Conservation (phyloP, 2,113 vertebrate species). For the Hypanus sabinus region DNA sequence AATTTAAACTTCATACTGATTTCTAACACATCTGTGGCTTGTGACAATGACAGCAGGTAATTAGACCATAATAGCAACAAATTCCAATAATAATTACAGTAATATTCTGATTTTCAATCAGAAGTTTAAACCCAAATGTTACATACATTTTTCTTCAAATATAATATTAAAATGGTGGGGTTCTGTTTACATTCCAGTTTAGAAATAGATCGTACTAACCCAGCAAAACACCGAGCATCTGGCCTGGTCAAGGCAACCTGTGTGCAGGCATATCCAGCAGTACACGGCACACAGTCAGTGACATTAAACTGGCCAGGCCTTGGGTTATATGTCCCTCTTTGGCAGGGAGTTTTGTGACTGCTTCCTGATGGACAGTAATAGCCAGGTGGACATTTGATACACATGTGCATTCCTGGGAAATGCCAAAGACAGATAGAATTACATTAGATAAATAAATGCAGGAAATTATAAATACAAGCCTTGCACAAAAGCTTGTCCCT, state of each 20-base stretch:
- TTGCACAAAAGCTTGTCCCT: neutral
- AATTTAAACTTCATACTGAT: neutral
- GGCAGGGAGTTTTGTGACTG: constrained; percentile 61
- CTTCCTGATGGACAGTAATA: constrained; percentile 68
- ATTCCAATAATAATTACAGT: neutral
- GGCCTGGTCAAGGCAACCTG: constrained; percentile 63
- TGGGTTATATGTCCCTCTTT: constrained; percentile 64
- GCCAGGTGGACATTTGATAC: constrained; percentile 68
- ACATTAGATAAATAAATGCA: neutral
- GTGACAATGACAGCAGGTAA: neutral
- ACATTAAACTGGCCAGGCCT: constrained; percentile 67
- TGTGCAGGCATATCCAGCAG: constrained; percentile 71
- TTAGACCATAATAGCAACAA: neutral
- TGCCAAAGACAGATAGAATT: neutral
- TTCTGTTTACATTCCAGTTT: no score
- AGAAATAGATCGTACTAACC: constrained; percentile 52
- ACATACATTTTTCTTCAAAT: neutral
- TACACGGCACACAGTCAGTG: constrained; percentile 62
- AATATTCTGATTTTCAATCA: neutral
- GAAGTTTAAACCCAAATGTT: neutral
- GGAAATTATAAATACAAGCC: neutral
- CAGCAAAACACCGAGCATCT: constrained; percentile 63
- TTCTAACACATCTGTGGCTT: neutral
- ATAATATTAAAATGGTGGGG: no score
- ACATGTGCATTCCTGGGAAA: constrained; percentile 59